phyloP scores from a whole-genome alignment of 1,140 invertebrate species.

The Drosophila punjabiensis region DNA sequence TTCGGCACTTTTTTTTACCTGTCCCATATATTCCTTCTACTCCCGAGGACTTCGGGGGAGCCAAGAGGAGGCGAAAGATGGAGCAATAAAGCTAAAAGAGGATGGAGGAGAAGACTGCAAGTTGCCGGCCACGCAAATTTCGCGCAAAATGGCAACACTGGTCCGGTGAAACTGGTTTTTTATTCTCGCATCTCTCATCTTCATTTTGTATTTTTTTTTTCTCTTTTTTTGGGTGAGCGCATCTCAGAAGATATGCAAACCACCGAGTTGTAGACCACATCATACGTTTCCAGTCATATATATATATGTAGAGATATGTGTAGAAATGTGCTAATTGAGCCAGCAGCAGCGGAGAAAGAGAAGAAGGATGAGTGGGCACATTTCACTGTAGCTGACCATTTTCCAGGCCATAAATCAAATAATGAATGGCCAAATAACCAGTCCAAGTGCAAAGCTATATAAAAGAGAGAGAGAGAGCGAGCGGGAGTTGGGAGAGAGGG shows the following conservation, averaged over 20 bases:
- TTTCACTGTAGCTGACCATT: conserved; percentile 47
- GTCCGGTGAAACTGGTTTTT: conserved; percentile 64
- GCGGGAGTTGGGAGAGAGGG: neutral
- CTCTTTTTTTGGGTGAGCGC: conserved; percentile 26
- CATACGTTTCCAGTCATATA: conserved; percentile 45
- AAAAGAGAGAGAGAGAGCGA: neutral
- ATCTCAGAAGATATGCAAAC: conserved; percentile 39
- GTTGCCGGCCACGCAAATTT: conserved; percentile 58
- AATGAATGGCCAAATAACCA: conserved; percentile 61
- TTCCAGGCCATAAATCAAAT: conserved; percentile 73
- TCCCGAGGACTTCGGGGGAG: neutral
- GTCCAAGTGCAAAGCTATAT: conserved; percentile 10
- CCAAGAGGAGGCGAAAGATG: neutral
- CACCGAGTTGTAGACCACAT: conserved; percentile 33
- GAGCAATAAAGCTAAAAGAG: conserved; percentile 14
- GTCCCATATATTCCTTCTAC: conserved; percentile 7
- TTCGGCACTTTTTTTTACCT: conserved; percentile 50
- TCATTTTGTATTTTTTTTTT: conserved; percentile 2
- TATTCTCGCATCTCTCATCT: conserved; percentile 22
- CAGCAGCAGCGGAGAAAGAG: conserved; percentile 20
- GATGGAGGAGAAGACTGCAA: conserved; percentile 15
- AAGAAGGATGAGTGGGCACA: conserved; percentile 18
- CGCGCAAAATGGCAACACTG: conserved; percentile 71
- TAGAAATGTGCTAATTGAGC: conserved; percentile 65
- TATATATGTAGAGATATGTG: neutral